These are phyloP conservation scores for Caenorhabditis doughertyi DNA, from an alignment of 2,888 invertebrate genomes.

Conservation along the genomic window DNA sequence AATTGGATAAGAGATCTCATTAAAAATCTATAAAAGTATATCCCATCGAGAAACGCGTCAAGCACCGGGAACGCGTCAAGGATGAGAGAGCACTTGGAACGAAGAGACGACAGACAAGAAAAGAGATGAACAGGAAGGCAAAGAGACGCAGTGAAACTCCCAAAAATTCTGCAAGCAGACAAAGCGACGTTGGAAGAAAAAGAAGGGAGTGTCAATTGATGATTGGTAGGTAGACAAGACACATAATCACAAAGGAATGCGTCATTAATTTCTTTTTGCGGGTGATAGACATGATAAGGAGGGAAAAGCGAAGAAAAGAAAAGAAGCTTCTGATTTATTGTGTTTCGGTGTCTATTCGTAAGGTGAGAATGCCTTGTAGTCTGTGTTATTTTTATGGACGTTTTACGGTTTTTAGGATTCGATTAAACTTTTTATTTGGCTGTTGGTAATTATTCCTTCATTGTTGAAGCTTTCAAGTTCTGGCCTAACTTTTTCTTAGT, in stretches of 20 bases:
- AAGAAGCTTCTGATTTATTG: conserved; percentile 37
- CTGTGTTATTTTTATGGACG: no score
- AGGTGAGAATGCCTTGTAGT: not conserved
- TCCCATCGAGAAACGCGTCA: not conserved
- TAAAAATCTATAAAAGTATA: not conserved
- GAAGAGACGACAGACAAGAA: not conserved
- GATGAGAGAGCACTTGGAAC: not conserved
- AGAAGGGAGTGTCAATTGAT: conserved; percentile 16
- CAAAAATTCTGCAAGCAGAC: conserved; percentile 3
- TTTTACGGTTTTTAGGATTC: not conserved
- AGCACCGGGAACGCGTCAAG: conserved; percentile 11
- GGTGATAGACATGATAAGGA: not conserved
- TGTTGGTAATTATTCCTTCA: no score
- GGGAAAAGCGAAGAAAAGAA: not conserved
- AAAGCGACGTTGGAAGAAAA: not conserved
- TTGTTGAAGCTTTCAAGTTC: no score
- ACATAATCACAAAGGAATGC: conserved; percentile 32
- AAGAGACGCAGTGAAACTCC: conserved; percentile 5
- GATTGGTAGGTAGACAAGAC: conserved; percentile 19
- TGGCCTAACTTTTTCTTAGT: no score
- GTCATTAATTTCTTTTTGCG: conserved; percentile 46
- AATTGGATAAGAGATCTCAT: not conserved
- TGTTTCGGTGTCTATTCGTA: conserved; percentile 21
- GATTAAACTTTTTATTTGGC: no score
- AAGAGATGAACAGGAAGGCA: not conserved